Base-by-base conservation (phyloP, 2,797 vertebrate species). In the Myotis myotis region DNA sequence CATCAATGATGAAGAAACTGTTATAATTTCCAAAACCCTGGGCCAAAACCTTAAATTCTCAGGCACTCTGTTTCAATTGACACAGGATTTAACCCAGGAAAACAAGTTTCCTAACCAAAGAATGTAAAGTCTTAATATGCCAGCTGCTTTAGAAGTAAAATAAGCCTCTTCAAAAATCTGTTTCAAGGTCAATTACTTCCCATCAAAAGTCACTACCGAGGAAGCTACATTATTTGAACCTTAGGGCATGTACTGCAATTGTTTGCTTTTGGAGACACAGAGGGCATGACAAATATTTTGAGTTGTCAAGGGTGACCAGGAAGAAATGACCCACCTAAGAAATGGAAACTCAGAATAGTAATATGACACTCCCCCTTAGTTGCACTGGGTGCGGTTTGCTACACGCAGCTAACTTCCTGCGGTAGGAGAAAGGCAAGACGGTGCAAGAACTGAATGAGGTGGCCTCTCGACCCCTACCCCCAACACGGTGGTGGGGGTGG, bases 301-400 rank as follows among this genome's bases (percentile, higher is more conserved):
- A 93, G 96, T 95, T 89, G 96, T 96, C 94, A 96, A 87, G 94
- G 94, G 93, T 87, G 89, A 95, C 5, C 12, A 70, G 36, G 33
- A 95, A 79, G 88, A 51, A 90, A 90, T 25, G 92, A 90, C 41
- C 95, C 91, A 87, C 20, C 87, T 66, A 94, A 94, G 97, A 96
- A 96, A 95, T 75, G 88, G 94, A 96, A 97, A 96, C 95, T 95
- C 84, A 85, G 51, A 82, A 68, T 3, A 72, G 95, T 78, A 97
- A 97, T 41, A 49, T 17, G 96, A 97, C 93, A 94, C 90, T 78
- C 91, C 80, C 49, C 44, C 41, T 84, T 68, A 94, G 53, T 33
- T 86, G 64, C 93, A 74, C 80, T 66, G 0, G 23, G 68, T 38
- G 12, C 51, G 47, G 36, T 75, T 41, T 41, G 87, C 88, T 51